Conservation (phyloP, 1,140 invertebrate species). For the Galleria mellonella region DNA sequence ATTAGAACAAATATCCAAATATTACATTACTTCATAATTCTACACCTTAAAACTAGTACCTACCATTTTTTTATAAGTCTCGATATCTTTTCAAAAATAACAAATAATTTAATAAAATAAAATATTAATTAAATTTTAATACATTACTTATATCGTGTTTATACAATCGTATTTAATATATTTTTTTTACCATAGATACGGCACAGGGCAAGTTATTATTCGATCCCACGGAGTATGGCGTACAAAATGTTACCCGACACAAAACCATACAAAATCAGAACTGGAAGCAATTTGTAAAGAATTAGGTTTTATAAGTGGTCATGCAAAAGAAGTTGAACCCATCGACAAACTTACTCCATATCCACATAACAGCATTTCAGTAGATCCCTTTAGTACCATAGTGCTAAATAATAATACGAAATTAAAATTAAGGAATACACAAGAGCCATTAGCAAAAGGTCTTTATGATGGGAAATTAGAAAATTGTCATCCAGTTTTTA, state of each 20-base stretch:
- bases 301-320: conserved; percentile 51
- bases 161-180: no score
- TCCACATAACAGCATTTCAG: conserved; percentile 33
- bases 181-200: conserved; percentile 25
- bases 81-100: no score
- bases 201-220: conserved; percentile 49
- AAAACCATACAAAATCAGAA: conserved; percentile 50
- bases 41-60: no score
- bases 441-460: conserved; percentile 41
- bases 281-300: conserved; percentile 53
- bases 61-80: no score
- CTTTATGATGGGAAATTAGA: conserved; percentile 25
- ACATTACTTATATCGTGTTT: no score
- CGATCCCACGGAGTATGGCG: conserved; percentile 54
- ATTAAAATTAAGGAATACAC: conserved; percentile 47
- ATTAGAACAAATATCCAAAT: no score
- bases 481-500: conserved; percentile 54
- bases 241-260: conserved; percentile 45
- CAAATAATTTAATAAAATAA: no score
- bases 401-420: conserved; percentile 51
- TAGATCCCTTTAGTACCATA: conserved; percentile 46
- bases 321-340: conserved; percentile 43
- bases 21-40: no score
- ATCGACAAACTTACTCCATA: conserved; percentile 16
- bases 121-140: no score